These are phyloP conservation scores for Molorchus minor DNA, from an alignment of 2,888 invertebrate genomes.

Conservation along the genomic window DNA sequence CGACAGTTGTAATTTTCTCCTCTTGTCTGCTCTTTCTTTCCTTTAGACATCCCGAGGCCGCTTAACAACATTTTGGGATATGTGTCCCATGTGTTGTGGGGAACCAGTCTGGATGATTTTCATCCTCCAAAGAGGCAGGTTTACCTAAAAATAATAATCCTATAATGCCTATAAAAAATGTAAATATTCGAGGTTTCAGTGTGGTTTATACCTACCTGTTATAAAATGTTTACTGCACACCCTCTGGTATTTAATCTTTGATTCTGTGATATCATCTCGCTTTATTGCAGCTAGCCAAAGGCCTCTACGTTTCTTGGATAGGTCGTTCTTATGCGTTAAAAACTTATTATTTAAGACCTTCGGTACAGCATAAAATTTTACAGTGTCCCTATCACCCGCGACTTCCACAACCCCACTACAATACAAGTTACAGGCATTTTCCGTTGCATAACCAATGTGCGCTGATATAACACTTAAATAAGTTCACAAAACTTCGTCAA, in stretches of 20 bases:
- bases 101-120: constrained; percentile 1
- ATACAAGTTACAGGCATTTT: no score
- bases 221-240: constrained; percentile 21
- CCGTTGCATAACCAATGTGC: no score
- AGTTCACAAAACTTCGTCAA: no score
- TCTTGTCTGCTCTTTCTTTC: constrained; percentile 3
- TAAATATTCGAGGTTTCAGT: neutral
- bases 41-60: constrained; percentile 1
- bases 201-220: constrained; percentile 8
- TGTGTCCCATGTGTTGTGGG: constrained; percentile 6
- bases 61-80: constrained; percentile 1
- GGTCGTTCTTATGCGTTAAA: no score
- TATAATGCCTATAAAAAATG: neutral
- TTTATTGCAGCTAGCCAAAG: constrained; percentile 20
- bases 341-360: no score
- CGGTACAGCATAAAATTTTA: no score
- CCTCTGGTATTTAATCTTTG: constrained; percentile 17
- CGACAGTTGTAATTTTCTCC: no score
- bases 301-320: no score
- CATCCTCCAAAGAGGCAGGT: constrained; percentile 1
- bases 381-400: no score
- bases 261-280: constrained; percentile 17
- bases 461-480: no score
- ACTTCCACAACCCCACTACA: no score
- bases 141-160: constrained; percentile 4